A percentile compares a stretch with the other conserved stretches of the same genome.
phyloP scores from a whole-genome alignment of 2,797 vertebrate species.

The Florisuga fusca region DNA sequence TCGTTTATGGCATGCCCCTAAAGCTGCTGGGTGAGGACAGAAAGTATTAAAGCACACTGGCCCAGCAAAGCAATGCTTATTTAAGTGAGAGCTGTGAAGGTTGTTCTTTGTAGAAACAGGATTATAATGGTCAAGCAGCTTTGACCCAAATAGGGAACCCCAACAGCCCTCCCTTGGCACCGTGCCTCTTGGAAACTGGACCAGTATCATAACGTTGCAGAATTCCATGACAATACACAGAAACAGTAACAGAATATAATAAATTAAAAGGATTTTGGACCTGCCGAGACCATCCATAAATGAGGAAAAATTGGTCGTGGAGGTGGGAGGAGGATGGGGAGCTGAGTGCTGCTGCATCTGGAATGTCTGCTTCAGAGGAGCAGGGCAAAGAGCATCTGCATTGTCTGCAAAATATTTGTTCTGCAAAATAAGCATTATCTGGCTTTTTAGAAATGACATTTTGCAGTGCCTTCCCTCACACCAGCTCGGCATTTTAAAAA shows the following conservation, averaged over 20 bases:
- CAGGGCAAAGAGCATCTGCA: not conserved
- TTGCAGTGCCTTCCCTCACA: not conserved
- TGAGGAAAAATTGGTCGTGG: not conserved
- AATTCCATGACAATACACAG: accelerated
- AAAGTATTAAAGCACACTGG: not conserved
- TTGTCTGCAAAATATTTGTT: not conserved
- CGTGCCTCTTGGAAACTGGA: not conserved
- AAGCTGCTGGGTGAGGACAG: not conserved
- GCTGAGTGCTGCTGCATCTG: accelerated
- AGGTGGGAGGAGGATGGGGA: not conserved
- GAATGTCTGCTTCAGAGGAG: not conserved
- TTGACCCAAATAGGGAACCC: not conserved
- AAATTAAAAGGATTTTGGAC: not conserved
- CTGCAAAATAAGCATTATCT: not conserved
- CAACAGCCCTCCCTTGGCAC: not conserved
- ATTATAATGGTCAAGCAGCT: not conserved
- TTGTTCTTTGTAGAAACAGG: not conserved
- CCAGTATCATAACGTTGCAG: not conserved
- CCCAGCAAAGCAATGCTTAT: not conserved
- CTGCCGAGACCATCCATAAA: not conserved
- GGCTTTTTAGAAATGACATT: not conserved
- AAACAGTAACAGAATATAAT: not conserved
- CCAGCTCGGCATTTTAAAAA: not conserved
- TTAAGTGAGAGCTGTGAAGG: not conserved
- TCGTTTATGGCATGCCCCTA: not conserved